These are phyloP conservation scores for Pristiophorus japonicus DNA, from an alignment of 2,113 vertebrate species.

Conservation along the genomic window DNA sequence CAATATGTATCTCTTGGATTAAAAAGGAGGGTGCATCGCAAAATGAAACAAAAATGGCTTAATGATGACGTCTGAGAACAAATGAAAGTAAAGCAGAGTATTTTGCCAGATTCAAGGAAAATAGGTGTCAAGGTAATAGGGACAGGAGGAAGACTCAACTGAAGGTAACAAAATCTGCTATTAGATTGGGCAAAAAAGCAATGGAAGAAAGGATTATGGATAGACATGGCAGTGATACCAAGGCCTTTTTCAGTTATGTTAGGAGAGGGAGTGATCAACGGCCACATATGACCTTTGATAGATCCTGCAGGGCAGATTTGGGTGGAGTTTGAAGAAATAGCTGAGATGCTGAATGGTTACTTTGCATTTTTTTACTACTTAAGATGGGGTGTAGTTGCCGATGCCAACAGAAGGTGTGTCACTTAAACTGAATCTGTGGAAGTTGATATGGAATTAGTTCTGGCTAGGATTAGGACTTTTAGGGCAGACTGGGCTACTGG, in stretches of 20 bases:
- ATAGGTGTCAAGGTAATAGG: neutral
- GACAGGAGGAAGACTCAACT: neutral
- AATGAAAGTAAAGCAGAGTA: neutral
- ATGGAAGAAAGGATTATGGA: neutral
- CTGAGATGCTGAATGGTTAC: neutral
- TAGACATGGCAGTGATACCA: neutral
- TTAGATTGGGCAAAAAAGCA: neutral
- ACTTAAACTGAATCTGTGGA: neutral
- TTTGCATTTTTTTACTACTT: neutral
- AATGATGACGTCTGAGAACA: neutral
- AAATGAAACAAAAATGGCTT: neutral
- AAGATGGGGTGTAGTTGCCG: neutral
- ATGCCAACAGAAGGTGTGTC: neutral
- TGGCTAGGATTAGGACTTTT: neutral
- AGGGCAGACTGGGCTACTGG: neutral
- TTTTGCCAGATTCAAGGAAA: neutral
- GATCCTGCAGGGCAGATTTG: neutral
- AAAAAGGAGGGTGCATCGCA: neutral
- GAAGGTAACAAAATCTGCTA: neutral
- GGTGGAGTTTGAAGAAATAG: neutral
- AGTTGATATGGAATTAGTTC: neutral
- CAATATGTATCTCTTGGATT: neutral
- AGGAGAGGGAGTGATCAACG: neutral
- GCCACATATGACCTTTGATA: neutral
- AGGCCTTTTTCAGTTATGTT: neutral